Evolutionary conservation across 2,797 vertebrate genomes (phyloP), one percentile per base, ranked within the genome.

Genomic region (Melanogrammus aeglefinus): DNA sequence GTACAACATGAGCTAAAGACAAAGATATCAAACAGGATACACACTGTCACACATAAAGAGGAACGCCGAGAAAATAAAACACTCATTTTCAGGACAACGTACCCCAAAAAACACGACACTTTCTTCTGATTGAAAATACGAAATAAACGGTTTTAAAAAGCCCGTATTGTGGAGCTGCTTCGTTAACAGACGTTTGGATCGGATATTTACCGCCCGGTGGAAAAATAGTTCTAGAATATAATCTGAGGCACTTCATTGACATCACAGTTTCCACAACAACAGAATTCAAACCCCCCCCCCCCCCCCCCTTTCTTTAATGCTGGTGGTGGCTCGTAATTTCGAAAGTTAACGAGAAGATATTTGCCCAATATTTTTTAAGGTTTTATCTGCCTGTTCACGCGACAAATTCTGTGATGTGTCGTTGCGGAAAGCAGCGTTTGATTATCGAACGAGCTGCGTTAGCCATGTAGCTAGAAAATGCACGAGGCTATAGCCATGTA

Each of bases 1-100:
- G 83, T 86, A 84, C 84, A 89, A 83, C 86, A 82, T 80, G 85
- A 47, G 83, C 85, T 73, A 86, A 90, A 87, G 84, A 86, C 85
- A 78, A 51, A 85, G 10, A 44, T 80, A 76, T 82, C 27, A 86
- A 81, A 90, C 77, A 47, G 86, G 85, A 79, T 78, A 88, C 76
- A 87, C 88, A 86, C 81, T 66, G 84, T 77, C 75, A 80, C 85
- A 71, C 69, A 71, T 31, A 71, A 71, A 71, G 27, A 71, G 27
- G 6, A 71, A 8, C 27, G 69, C 70, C 41, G n/a, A 76, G 70
- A 74, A 14, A 76, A 73, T n/a, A 16, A 85, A 78, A 80, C 63
- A 80, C 21, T 69, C 70, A 44, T 13, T 73, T 76, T 36, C 85
- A 77, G 77, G 81, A 83, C 81, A 88, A 69, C 21, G 63, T 69